A percentile compares a stretch with the other conserved stretches of the same genome.
phyloP scores from a whole-genome alignment of 37 sponge, comb jelly and placozoan genomes.

The Mnemiopsis leidyi region DNA sequence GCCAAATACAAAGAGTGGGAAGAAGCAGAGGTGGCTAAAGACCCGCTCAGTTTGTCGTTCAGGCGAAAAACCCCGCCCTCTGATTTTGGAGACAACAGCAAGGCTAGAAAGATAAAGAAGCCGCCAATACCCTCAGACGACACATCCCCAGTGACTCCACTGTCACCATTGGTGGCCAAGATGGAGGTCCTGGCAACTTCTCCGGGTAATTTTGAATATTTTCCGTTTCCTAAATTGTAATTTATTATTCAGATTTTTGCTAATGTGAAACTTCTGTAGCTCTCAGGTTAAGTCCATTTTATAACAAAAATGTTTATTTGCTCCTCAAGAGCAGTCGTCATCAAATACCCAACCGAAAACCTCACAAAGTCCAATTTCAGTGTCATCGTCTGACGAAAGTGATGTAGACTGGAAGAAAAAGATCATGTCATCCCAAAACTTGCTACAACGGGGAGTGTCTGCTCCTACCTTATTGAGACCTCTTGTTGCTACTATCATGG shows the following conservation, averaged over 20 bases:
- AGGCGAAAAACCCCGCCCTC: neutral
- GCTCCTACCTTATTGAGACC: neutral
- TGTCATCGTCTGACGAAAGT: neutral
- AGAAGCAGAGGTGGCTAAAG: neutral
- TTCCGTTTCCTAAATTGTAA: neutral
- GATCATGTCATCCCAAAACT: neutral
- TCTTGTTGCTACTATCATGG: constrained; percentile 6
- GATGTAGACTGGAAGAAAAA: constrained; percentile 12
- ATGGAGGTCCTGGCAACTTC: neutral
- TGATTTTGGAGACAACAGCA: too few relatives aligned
- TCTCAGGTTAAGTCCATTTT: too few relatives aligned
- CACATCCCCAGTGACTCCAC: neutral
- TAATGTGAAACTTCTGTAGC: too few relatives aligned
- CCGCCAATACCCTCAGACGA: neutral
- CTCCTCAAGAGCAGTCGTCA: too few relatives aligned
- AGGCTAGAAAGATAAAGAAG: neutral
- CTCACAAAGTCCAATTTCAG: too few relatives aligned
- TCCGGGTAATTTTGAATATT: neutral
- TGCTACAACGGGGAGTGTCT: neutral
- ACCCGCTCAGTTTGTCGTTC: neutral
- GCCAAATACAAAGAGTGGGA: neutral
- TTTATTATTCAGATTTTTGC: neutral
- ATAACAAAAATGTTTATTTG: too few relatives aligned
- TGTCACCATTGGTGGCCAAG: neutral
- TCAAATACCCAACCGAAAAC: too few relatives aligned